Conservation (phyloP, 2,797 vertebrate species). For the Myotis vivesi region DNA sequence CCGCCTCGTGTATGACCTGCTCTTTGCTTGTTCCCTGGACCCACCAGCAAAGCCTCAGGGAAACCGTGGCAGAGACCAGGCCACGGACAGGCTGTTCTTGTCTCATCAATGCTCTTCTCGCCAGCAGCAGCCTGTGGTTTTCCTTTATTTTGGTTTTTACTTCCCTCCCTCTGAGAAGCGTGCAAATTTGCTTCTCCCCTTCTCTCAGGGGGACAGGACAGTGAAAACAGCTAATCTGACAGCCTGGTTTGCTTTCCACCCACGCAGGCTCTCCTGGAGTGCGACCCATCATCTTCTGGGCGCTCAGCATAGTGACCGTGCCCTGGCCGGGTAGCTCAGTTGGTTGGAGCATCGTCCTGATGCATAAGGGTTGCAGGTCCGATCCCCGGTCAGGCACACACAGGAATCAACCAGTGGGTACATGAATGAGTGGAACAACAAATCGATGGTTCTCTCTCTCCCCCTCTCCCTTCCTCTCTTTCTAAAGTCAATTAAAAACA, state of each 20-base stretch:
- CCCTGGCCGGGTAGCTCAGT: neutral
- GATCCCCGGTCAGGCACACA: neutral
- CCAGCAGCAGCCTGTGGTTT: neutral
- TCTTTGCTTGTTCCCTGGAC: neutral
- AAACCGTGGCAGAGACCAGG: rapidly evolving
- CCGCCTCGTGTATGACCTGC: rapidly evolving
- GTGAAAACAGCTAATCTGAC: rapidly evolving
- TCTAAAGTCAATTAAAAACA: neutral
- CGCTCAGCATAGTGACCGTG: neutral
- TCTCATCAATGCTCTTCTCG: neutral
- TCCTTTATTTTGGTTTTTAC: neutral
- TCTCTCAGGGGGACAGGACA: neutral
- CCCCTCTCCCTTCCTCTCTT: neutral
- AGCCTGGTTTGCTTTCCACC: neutral
- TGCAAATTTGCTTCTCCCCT: neutral
- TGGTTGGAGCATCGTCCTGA: neutral
- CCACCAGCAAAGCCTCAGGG: neutral
- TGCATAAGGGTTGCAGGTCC: neutral
- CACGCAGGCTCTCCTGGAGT: neutral
- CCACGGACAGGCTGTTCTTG: too few relatives aligned
- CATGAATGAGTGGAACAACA: neutral
- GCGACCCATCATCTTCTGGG: neutral
- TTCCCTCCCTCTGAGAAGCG: neutral
- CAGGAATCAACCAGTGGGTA: neutral
- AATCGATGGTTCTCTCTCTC: neutral